Percentiles rank a stretch among this genome's conserved stretches.
Evolutionary conservation across 2,888 invertebrate species (phyloP).

Genomic region (Aromia moschata): DNA sequence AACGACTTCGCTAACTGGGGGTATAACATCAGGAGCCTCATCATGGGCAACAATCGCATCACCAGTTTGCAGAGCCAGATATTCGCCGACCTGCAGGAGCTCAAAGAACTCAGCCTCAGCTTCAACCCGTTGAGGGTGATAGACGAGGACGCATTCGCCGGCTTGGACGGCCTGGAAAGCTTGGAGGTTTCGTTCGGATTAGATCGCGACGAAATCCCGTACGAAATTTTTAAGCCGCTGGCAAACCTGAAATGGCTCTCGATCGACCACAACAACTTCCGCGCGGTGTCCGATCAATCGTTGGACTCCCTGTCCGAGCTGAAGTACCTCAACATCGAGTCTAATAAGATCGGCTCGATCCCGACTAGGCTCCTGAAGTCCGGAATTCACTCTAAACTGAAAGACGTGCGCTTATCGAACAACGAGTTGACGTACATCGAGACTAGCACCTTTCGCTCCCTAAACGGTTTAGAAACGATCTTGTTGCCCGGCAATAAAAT

Average conservation of each 20-base stretch:
- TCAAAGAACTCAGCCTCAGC: constrained; percentile 89
- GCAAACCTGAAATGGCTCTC: constrained; percentile 83
- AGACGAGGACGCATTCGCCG: constrained; percentile 81
- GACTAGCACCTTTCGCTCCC: constrained; percentile 75
- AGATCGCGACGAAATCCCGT: constrained; percentile 80
- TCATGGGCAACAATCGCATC: constrained; percentile 85
- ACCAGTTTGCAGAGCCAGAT: constrained; percentile 76
- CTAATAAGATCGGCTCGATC: constrained; percentile 80
- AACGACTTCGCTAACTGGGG: constrained; percentile 85
- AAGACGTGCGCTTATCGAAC: constrained; percentile 83
- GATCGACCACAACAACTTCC: constrained; percentile 87
- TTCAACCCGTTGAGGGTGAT: constrained; percentile 89
- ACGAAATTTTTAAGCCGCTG: constrained; percentile 78
- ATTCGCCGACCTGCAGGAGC: constrained; percentile 76
- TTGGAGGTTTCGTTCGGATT: constrained; percentile 88
- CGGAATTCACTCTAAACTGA: constrained; percentile 75
- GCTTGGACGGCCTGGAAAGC: constrained; percentile 80
- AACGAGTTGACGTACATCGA: constrained; percentile 78
- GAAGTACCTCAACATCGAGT: constrained; percentile 86
- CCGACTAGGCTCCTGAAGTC: constrained; percentile 75
- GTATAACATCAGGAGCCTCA: constrained; percentile 78
- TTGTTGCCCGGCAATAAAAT: constrained; percentile 84
- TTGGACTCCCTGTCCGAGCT: constrained; percentile 75
- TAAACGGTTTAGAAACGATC: constrained; percentile 79
- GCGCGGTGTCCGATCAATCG: constrained; percentile 75